These are phyloP conservation scores for Scaptodrosophila latifasciaeformis DNA, from an alignment of 2,888 invertebrate genomes.

Conservation along the genomic window DNA sequence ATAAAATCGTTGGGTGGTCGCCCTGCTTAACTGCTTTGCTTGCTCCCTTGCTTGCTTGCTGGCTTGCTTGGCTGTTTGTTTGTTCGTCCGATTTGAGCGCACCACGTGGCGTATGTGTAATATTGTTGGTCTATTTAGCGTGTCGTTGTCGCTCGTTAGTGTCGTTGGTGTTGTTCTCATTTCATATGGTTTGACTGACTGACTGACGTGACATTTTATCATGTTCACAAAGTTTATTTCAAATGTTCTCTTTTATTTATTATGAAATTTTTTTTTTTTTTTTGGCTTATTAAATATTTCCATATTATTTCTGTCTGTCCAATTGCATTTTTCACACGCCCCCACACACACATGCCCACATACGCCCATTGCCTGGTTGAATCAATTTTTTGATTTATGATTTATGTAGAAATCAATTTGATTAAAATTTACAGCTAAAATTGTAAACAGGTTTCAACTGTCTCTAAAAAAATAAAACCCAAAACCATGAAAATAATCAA, in stretches of 20 bases:
- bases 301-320: neutral
- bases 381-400: neutral
- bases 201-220: constrained; percentile 17
- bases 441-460: constrained; percentile 31
- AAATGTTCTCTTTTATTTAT: neutral
- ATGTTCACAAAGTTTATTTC: constrained; percentile 13
- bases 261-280: neutral
- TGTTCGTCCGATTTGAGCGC: too few relatives aligned
- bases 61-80: constrained; percentile 24
- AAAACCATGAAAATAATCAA: too few relatives aligned
- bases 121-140: constrained; percentile 34
- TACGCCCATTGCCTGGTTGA: too few relatives aligned
- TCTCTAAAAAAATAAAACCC: too few relatives aligned
- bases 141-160: neutral
- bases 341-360: neutral
- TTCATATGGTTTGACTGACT: neutral
- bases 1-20: constrained; percentile 55
- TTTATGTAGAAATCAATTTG: too few relatives aligned
- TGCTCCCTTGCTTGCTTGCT: too few relatives aligned
- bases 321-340: neutral
- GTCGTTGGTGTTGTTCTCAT: constrained; percentile 18
- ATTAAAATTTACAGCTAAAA: too few relatives aligned
- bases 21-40: constrained; percentile 39
- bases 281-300: neutral
- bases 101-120: constrained; percentile 52